These are phyloP conservation scores for Prolemur simus DNA, from an alignment of 2,113 vertebrate species.

Conservation along the genomic window DNA sequence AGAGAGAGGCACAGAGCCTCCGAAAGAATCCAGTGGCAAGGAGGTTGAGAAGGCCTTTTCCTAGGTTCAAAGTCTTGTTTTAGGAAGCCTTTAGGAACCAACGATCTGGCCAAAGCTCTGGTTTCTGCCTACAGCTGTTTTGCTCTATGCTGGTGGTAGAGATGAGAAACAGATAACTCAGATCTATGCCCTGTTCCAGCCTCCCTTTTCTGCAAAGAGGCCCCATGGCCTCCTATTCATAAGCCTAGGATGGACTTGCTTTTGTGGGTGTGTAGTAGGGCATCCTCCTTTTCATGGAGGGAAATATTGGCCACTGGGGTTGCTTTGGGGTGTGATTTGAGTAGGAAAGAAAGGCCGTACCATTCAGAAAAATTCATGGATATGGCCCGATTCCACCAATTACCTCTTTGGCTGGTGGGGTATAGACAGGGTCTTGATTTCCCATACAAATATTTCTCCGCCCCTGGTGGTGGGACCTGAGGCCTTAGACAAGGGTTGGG, in stretches of 20 bases:
- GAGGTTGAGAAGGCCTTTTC: neutral
- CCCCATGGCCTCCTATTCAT: neutral
- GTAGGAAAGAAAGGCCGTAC: neutral
- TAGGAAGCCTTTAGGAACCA: neutral
- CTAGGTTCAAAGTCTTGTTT: neutral
- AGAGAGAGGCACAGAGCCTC: neutral
- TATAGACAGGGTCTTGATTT: neutral
- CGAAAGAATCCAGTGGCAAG: neutral
- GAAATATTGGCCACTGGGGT: accelerated
- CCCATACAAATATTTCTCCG: neutral
- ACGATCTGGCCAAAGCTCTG: neutral
- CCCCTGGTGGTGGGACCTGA: neutral
- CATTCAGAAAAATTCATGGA: neutral
- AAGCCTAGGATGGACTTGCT: neutral
- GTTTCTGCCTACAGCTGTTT: neutral
- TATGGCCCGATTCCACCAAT: neutral
- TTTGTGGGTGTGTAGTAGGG: neutral
- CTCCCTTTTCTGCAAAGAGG: neutral
- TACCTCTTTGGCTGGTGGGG: neutral
- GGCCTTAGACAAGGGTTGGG: neutral
- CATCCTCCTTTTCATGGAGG: neutral
- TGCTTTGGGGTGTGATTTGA: neutral
- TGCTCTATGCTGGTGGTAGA: neutral
- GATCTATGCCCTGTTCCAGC: accelerated
- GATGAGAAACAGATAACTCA: neutral